phyloP scores from a whole-genome alignment of 2,797 vertebrate species.

The Apodemus agrarius region DNA sequence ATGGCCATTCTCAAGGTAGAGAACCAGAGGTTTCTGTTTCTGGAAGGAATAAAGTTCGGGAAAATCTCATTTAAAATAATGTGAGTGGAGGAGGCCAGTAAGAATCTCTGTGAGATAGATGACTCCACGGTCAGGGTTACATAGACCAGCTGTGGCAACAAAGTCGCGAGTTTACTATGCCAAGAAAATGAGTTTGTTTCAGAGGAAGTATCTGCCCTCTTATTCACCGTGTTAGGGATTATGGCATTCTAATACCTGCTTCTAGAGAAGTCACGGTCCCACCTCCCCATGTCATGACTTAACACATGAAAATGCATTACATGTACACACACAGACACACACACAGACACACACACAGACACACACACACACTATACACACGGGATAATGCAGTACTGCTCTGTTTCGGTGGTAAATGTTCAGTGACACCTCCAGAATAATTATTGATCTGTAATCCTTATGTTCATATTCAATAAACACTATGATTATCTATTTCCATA shows the following conservation, averaged over 20 bases:
- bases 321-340: background rate
- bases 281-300: background rate
- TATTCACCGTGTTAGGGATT: background rate
- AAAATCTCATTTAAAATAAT: background rate
- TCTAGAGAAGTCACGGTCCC: background rate
- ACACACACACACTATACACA: background rate
- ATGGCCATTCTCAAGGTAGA: background rate
- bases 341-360: background rate
- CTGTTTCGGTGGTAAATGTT: background rate
- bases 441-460: background rate
- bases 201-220: background rate
- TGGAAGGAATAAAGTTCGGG: background rate
- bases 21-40: background rate
- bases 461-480: background rate
- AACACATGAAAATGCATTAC: background rate
- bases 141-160: background rate
- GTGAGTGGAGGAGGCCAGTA: background rate
- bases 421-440: background rate
- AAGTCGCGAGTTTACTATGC: background rate
- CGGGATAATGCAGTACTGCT: too few species aligned
- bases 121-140: fast-evolving
- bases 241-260: background rate
- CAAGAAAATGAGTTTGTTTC: background rate
- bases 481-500: background rate
- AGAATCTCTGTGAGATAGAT: background rate